phyloP scores from a whole-genome alignment of 2,888 invertebrate species.

The Andrena haemorrhoa region DNA sequence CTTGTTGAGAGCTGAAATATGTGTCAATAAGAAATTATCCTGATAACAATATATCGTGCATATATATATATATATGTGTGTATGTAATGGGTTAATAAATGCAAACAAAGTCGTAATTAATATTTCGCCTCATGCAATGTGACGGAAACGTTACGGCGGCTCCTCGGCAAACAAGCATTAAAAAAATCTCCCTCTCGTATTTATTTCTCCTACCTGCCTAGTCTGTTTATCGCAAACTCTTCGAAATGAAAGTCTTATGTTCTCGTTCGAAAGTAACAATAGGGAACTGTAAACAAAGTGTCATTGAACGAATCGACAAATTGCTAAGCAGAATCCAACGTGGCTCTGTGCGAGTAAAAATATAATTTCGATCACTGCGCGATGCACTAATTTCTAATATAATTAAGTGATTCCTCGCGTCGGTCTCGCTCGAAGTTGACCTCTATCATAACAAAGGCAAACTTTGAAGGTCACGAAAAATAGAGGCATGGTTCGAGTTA shows the following conservation, averaged over 20 bases:
- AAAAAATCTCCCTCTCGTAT: conserved; percentile 10
- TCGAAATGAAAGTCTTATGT: conserved; percentile 18
- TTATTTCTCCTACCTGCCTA: conserved; percentile 45
- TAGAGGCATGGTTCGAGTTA: conserved; percentile 40
- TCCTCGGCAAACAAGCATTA: conserved; percentile 23
- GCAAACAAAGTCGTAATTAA: conserved; percentile 41
- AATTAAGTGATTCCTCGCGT: conserved; percentile 13
- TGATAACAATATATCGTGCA: background rate
- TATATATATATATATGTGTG: background rate
- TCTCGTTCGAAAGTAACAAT: conserved; percentile 29
- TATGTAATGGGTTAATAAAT: conserved; percentile 43
- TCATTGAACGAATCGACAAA: conserved; percentile 1
- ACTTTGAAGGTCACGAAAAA: conserved; percentile 77
- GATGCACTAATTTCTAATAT: conserved; percentile 22
- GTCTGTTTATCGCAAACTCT: conserved; percentile 21
- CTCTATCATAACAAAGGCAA: conserved; percentile 74
- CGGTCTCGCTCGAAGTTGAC: conserved; percentile 75
- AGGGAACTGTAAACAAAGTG: conserved; percentile 13
- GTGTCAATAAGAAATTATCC: background rate
- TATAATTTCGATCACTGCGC: conserved; percentile 36
- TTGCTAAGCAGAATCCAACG: background rate
- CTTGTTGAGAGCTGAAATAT: conserved; percentile 1
- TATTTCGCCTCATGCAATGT: conserved; percentile 21
- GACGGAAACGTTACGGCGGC: conserved; percentile 9
- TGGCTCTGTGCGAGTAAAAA: background rate